Conservation (phyloP, 2,113 vertebrate genomes). For the Micromys minutus region DNA sequence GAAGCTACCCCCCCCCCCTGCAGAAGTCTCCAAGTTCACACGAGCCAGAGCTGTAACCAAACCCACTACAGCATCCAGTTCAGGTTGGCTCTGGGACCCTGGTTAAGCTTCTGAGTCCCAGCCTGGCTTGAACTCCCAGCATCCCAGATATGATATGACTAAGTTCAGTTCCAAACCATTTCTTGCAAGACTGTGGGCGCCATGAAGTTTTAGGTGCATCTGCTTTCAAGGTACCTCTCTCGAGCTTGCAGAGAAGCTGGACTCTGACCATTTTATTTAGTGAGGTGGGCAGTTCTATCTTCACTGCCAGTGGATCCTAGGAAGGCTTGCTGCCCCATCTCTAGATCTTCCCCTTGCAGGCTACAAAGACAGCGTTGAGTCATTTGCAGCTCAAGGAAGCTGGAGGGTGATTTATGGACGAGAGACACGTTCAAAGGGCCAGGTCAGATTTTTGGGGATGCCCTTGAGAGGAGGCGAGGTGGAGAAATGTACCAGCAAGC, state of each 20-base stretch:
- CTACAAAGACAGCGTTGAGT: background rate
- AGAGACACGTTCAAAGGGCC: background rate
- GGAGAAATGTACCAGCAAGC: background rate
- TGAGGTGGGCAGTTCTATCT: background rate
- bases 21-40: background rate
- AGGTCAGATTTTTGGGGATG: background rate
- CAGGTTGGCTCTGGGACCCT: background rate
- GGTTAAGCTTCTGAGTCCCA: background rate
- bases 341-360: background rate
- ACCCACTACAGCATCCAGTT: background rate
- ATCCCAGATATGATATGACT: background rate
- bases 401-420: background rate
- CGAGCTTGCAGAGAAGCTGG: background rate
- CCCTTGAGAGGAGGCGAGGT: background rate
- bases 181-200: background rate
- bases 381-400: accelerated
- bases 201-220: background rate
- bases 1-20: background rate
- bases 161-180: background rate
- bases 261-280: background rate
- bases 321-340: background rate
- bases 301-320: background rate
- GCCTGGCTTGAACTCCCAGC: background rate
- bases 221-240: background rate
- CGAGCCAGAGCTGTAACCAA: background rate